Conservation (phyloP, 1,140 invertebrate species). For the Ceratosolen solmsi region DNA sequence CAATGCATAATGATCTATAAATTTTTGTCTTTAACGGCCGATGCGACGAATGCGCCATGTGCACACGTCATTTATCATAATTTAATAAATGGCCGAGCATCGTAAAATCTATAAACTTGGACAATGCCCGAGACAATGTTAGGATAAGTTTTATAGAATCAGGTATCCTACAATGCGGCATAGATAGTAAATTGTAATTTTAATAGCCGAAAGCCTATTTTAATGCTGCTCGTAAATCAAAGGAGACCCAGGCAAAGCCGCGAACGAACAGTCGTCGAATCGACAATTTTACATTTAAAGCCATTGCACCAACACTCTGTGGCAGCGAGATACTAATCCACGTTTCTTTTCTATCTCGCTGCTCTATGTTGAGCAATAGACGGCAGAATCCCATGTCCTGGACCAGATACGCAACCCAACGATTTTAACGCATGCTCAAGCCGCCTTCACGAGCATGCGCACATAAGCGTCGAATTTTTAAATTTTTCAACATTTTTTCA, state of each 20-base stretch:
- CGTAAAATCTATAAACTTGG: background rate
- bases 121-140: background rate
- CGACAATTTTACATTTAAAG: background rate
- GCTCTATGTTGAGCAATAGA: background rate
- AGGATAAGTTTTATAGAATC: background rate
- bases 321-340: no score
- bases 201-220: background rate
- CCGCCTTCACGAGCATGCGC: background rate
- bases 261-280: background rate
- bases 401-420: background rate
- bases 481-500: no score
- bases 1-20: background rate
- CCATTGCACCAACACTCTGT: background rate
- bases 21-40: background rate
- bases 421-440: background rate
- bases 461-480: background rate
- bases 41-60: background rate
- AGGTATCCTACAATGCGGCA: background rate
- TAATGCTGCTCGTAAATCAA: background rate
- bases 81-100: background rate
- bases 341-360: background rate
- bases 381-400: background rate
- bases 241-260: background rate
- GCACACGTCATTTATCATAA: background rate
- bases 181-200: conserved; percentile 2